phyloP scores from a whole-genome alignment of 1,140 invertebrate genomes.

The Papilio machaon region DNA sequence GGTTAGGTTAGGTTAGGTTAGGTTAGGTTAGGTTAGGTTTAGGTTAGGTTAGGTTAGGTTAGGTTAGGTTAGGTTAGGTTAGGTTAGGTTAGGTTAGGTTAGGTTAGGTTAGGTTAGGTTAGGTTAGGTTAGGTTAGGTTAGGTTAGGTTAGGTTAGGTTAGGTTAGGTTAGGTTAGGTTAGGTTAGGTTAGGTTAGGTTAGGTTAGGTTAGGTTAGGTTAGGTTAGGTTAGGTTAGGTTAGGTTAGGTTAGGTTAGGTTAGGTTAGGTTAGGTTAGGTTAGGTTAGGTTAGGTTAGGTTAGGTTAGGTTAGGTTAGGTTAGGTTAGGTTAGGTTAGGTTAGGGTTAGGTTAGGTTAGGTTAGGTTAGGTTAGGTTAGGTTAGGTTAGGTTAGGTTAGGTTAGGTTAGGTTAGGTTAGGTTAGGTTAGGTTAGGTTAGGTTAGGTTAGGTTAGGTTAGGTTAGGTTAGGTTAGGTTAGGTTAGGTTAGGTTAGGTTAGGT shows the following conservation, averaged over 20 bases:
- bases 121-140: not conserved
- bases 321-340: no score
- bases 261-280: slow-evolving; percentile 41
- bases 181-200: slow-evolving; percentile 44
- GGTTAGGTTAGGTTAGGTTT: slow-evolving; percentile 33
- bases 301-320: slow-evolving; percentile 18
- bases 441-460: slow-evolving; percentile 32
- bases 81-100: slow-evolving; percentile 19
- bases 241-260: slow-evolving; percentile 40
- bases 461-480: slow-evolving; percentile 34
- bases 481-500: slow-evolving; percentile 37
- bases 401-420: slow-evolving; percentile 37
- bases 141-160: slow-evolving; percentile 45
- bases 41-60: no score
- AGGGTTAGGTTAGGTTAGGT: slow-evolving; percentile 40
- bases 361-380: slow-evolving; percentile 41
- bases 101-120: not conserved
- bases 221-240: slow-evolving; percentile 40
- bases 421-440: slow-evolving; percentile 37
- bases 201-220: slow-evolving; percentile 36
- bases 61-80: slow-evolving; percentile 19
- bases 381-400: slow-evolving; percentile 44
- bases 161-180: slow-evolving; percentile 48
- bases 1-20: slow-evolving; percentile 46
- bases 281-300: slow-evolving; percentile 19